These are phyloP conservation scores for Grammomys dolichurus DNA, from an alignment of 2,113 vertebrate genomes.

Conservation along the genomic window DNA sequence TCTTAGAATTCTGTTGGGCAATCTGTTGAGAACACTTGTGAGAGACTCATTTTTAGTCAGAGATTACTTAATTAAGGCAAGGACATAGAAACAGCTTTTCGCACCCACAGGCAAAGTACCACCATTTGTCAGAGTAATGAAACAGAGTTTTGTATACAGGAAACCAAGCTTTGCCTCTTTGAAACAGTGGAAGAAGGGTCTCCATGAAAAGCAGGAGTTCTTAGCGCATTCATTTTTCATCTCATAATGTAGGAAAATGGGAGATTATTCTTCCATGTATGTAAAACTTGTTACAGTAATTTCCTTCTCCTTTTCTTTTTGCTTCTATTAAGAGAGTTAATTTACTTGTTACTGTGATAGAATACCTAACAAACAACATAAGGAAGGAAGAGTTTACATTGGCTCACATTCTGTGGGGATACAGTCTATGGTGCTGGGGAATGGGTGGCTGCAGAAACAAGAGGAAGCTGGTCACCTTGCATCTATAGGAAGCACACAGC, in stretches of 20 bases:
- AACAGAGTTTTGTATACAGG: conserved; percentile 61
- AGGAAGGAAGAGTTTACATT: neutral
- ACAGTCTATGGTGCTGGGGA: neutral
- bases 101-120: conserved; percentile 57
- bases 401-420: neutral
- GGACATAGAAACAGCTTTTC: conserved; percentile 56
- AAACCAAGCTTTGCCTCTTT: conserved; percentile 4
- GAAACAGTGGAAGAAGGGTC: neutral
- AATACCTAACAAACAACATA: neutral
- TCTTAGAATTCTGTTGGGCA: conserved; percentile 60
- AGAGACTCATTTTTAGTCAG: conserved; percentile 60
- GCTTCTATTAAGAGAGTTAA: neutral
- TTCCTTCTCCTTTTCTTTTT: neutral
- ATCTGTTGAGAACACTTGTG: conserved; percentile 70
- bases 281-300: neutral
- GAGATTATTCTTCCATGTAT: neutral
- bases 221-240: neutral
- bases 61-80: conserved; percentile 77
- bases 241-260: neutral
- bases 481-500: neutral
- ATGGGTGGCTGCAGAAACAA: neutral
- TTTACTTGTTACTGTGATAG: neutral
- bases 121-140: conserved; percentile 56
- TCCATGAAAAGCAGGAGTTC: neutral
- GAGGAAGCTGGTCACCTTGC: neutral